Evolutionary conservation across 2,888 invertebrate genomes (phyloP).

Genomic region (Aproaerema taeniolella): DNA sequence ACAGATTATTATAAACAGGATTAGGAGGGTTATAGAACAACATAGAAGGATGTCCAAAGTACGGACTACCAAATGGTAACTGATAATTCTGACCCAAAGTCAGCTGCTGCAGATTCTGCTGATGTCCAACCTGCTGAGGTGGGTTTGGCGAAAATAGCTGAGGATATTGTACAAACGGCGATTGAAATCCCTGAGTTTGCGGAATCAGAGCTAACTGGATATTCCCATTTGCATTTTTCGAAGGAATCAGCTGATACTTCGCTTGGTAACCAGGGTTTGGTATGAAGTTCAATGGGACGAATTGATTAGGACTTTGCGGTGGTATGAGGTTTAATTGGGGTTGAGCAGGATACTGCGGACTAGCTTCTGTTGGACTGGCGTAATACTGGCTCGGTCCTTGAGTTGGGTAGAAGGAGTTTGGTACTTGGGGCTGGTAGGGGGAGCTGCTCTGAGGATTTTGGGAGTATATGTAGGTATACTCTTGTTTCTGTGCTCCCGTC

Average conservation of each 20-base stretch:
- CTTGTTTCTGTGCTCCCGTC: constrained; percentile 62
- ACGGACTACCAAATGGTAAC: constrained; percentile 40
- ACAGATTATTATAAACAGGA: constrained; percentile 49
- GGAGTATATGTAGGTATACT: constrained; percentile 64
- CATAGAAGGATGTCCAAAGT: constrained; percentile 55
- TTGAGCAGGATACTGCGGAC: constrained; percentile 34
- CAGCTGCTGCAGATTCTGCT: constrained; percentile 42
- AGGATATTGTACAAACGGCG: constrained; percentile 41
- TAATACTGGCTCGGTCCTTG: constrained; percentile 55
- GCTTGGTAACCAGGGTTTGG: constrained; percentile 63
- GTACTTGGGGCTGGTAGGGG: constrained; percentile 47
- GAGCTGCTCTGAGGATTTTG: constrained; percentile 41
- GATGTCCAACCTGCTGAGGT: constrained; percentile 30
- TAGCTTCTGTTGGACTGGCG: constrained; percentile 33
- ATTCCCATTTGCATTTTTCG: constrained; percentile 49
- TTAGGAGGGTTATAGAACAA: constrained; percentile 53
- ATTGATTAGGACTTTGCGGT: constrained; percentile 46
- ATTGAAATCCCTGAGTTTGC: constrained; percentile 46
- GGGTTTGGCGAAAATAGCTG: constrained; percentile 41
- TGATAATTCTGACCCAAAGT: constrained; percentile 45
- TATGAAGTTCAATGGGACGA: constrained; percentile 56
- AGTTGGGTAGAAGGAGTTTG: constrained; percentile 61
- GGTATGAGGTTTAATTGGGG: constrained; percentile 44
- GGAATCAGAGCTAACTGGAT: constrained; percentile 56
- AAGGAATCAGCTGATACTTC: constrained; percentile 59